phyloP scores from a whole-genome alignment of 1,140 invertebrate species.

The Drosophila kurseongensis region DNA sequence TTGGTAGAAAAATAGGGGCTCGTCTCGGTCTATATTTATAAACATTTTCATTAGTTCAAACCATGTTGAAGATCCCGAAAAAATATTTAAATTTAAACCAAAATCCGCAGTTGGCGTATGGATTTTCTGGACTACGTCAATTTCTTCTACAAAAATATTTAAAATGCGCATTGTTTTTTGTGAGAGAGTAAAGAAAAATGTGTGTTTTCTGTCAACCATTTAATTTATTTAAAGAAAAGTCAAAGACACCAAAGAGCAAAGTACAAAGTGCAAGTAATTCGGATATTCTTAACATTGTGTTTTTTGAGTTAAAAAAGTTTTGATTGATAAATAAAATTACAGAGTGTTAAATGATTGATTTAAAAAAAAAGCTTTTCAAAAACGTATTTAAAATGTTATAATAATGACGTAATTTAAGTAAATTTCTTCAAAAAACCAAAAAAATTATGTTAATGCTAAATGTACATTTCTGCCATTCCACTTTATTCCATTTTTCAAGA shows the following conservation, averaged over 20 bases:
- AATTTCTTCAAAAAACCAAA: too few relatives aligned
- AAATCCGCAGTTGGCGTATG: slow-evolving; percentile 21
- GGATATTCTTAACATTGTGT: not conserved
- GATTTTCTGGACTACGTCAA: slow-evolving; percentile 53
- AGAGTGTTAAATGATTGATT: too few relatives aligned
- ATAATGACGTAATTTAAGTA: too few relatives aligned
- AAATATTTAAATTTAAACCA: slow-evolving; percentile 30
- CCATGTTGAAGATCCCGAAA: slow-evolving; percentile 4
- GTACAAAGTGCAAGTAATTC: slow-evolving; percentile 22
- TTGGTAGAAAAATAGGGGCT: slow-evolving; percentile 43
- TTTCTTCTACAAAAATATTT: slow-evolving; percentile 6
- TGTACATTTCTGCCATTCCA: too few relatives aligned
- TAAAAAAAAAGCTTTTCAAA: too few relatives aligned
- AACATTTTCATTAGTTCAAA: slow-evolving; percentile 8
- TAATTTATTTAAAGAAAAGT: slow-evolving; percentile 63
- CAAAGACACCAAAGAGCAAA: slow-evolving; percentile 49
- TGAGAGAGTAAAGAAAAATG: slow-evolving; percentile 8
- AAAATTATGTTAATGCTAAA: too few relatives aligned
- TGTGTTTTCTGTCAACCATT: slow-evolving; percentile 65
- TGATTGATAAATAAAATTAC: not conserved
- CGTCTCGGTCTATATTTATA: slow-evolving; percentile 32
- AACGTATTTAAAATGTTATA: too few relatives aligned
- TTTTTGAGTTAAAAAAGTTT: not conserved
- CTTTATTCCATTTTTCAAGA: slow-evolving; percentile 1
- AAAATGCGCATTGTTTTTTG: slow-evolving; percentile 47